Conservation (phyloP, 1,140 invertebrate genomes). For the Apis dorsata region DNA sequence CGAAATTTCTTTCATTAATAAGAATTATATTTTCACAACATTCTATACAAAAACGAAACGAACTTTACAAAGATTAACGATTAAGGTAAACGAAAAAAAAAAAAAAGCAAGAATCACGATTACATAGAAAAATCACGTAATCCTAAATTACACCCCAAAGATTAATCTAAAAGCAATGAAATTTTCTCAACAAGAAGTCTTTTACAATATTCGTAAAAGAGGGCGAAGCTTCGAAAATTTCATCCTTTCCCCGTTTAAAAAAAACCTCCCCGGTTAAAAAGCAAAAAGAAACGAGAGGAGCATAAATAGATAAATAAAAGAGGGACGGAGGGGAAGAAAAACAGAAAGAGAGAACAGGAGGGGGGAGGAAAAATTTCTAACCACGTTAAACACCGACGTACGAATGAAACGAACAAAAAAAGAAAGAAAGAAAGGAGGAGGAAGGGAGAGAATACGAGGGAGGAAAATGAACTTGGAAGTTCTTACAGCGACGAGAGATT, state of each 20-base stretch:
- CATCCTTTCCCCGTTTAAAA: neutral
- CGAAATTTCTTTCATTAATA: no score
- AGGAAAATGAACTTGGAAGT: conserved; percentile 8
- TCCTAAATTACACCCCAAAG: neutral
- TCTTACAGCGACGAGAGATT: conserved; percentile 5
- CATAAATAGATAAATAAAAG: no score
- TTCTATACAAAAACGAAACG: neutral
- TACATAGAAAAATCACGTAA: neutral
- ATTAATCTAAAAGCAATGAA: conserved; percentile 4
- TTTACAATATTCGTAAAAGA: neutral
- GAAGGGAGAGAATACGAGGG: neutral
- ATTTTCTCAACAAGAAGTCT: neutral
- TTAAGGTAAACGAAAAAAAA: neutral
- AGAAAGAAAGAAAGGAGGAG: neutral
- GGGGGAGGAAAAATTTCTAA: conserved; percentile 7
- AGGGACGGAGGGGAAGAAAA: neutral
- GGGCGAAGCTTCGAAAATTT: neutral
- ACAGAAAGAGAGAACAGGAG: neutral
- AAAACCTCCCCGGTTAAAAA: neutral
- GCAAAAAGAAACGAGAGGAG: no score
- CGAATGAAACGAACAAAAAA: neutral
- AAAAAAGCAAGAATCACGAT: neutral
- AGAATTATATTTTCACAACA: no score
- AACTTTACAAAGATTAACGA: conserved; percentile 2
- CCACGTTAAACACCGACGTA: neutral